Percentiles rank a stretch among this genome's conserved stretches.
Conservation (phyloP, 2,113 vertebrate species). For the Campylomormyrus numenius region DNA sequence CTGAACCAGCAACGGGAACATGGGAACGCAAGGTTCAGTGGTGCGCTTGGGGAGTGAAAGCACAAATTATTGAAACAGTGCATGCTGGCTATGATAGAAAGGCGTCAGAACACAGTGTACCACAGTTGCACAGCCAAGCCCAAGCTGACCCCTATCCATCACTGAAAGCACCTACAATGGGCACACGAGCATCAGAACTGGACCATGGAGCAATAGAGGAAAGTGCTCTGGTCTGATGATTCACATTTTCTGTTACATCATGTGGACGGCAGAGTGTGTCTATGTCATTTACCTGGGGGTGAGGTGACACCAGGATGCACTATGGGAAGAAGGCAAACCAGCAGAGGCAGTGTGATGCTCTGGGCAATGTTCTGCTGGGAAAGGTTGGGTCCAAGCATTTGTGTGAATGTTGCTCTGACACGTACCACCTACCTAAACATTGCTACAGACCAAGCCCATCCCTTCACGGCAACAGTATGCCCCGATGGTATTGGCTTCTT, state of each 20-base stretch:
- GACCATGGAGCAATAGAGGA: neutral
- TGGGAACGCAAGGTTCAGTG: neutral
- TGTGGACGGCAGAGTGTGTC: neutral
- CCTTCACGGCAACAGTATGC: neutral
- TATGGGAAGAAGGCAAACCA: neutral
- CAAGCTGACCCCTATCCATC: neutral
- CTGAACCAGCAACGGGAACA: neutral
- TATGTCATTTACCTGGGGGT: neutral
- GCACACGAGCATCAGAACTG: too few species aligned
- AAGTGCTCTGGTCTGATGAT: neutral
- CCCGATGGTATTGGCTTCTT: neutral
- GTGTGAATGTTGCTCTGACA: neutral
- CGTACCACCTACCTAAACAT: neutral
- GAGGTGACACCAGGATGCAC: neutral
- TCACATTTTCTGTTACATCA: neutral
- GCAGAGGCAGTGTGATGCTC: neutral
- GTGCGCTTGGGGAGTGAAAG: too few species aligned
- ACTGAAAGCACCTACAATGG: neutral
- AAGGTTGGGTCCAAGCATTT: neutral
- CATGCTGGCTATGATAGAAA: neutral
- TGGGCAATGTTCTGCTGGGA: neutral
- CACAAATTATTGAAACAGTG: neutral
- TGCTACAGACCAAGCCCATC: neutral
- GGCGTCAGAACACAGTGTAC: neutral
- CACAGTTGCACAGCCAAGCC: neutral